Base-by-base conservation (phyloP, 2,113 vertebrate genomes). In the Atrichornis clamosus region DNA sequence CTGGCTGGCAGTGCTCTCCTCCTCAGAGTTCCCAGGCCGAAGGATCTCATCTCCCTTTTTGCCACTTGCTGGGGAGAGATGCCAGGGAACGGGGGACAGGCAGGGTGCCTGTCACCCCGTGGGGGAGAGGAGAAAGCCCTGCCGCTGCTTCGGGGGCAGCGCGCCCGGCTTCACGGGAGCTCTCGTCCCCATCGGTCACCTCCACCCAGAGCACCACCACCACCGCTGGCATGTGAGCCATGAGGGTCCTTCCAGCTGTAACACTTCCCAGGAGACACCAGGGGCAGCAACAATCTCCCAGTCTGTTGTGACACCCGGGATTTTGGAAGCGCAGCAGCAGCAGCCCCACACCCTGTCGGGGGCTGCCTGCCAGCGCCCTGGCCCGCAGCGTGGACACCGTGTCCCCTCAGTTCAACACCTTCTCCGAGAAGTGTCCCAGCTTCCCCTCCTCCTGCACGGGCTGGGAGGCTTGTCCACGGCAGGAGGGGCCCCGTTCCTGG, bases 391-490 rank as follows among this genome's bases (percentile, higher is more conserved):
- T 76, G 62, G 60, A 87, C 67, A 46, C 19, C 1, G 0, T 1
- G 79, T 77, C 12, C 2, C 33, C 21, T 97, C 95, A 97, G 86
- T 95, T 95, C 91, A 94, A 95, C 28, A 90, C 87, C 13, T 95
- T 87, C 33, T 95, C 92, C 0, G 79, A 95, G 75, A 46, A 88
- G 49, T 96, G 88, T 75, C 93, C 94, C 81, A 97, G 92, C 63
- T 79, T 95, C 7, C 98, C 98, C 69, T 98, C 97, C 91, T 98
- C 98, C 93, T 98, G 98, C 92, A 98, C 96, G 0, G 98, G 98
- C 67, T 95, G 84, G 0, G 92, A 96, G 27, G 93, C 89, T 72
- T 73, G 83, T 27, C 68, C n/a, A 0, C 3, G 5, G 7, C n/a
- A 58, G n/a, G 95, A 80, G 0, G 41, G 84, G 65, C 92, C 95